Conservation (phyloP, 2,797 vertebrate species). For the Sylvilagus floridanus region DNA sequence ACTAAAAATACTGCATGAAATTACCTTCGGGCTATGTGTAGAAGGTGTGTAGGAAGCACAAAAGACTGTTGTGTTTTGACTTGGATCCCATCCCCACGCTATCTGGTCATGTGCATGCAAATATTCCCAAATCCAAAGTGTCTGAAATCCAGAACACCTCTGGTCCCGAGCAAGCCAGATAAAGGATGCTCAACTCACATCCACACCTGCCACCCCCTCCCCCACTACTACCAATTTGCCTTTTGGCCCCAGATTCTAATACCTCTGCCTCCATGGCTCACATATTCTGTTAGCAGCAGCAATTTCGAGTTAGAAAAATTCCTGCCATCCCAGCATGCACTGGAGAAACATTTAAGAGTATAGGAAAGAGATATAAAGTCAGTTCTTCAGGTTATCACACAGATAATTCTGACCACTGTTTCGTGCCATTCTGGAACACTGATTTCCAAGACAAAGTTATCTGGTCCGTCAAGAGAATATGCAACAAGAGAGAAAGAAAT, state of each 20-base stretch:
- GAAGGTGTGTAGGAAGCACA: too few relatives aligned
- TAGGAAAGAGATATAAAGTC: not conserved
- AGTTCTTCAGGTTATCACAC: not conserved
- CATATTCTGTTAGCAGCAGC: not conserved
- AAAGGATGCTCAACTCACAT: too few relatives aligned
- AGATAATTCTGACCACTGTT: not conserved
- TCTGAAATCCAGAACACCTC: too few relatives aligned
- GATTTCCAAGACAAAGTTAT: conserved; percentile 38
- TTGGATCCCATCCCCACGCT: too few relatives aligned
- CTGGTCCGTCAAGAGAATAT: conserved; percentile 6
- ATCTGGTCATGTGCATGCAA: too few relatives aligned
- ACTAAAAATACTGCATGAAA: too few relatives aligned
- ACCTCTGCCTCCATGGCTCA: not conserved
- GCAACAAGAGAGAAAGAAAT: conserved; percentile 2
- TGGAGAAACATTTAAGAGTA: not conserved
- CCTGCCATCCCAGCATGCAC: not conserved
- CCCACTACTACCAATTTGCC: not conserved
- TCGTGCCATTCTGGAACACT: not conserved
- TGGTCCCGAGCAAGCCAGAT: too few relatives aligned
- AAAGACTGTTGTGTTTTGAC: too few relatives aligned
- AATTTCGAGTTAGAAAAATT: not conserved
- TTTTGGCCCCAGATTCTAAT: not conserved
- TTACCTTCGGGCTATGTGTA: too few relatives aligned
- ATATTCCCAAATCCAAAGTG: too few relatives aligned
- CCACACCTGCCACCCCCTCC: too few relatives aligned